Base-by-base conservation (phyloP, 2,113 vertebrate species). In the Macroglossus sobrinus region DNA sequence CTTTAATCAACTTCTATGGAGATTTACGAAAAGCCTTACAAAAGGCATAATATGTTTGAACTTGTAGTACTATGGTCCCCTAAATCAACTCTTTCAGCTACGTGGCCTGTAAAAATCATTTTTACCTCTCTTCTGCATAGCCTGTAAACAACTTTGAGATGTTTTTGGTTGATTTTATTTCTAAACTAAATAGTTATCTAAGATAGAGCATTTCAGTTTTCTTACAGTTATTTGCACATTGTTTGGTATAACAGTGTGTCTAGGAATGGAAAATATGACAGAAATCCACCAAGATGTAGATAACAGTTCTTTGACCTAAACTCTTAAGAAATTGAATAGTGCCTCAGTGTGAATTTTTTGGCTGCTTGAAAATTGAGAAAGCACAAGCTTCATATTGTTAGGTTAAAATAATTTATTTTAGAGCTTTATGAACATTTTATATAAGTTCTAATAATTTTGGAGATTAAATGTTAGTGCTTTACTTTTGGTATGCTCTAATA, bases 21-120 rank as follows among this genome's bases (percentile, higher is more conserved):
- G 99, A 99, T 64, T 98, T 99, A 95, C 98, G 96, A 80, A 99
- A 98, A 92, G 98, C 98, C 28, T 97, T 99, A 89, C 61, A 14
- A 61, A 98, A 98, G 94, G 88, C n/a, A 0, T 98, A 96, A 84
- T 38, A 28, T 7, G 4, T 59, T 96, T 8, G 88, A 11, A 93
- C 64, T 68, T 89, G 21, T 33, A 85, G 72, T 45, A 47, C 6
- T 0, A 0, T 47, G 50, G 0, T 80, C 76, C 79, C 59, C 93
- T 79, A 15, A 71, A 88, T 69, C 53, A 30, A 4, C 30, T 69
- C 53, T 53, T 28, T 50, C 16, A 35, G 71, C 21, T 85, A 12
- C 26, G 10, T 59, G 91, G 26, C 53, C 43, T 85, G 43, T 92
- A 53, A 64, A 93, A 38, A 59, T 93, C 94, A 84, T 57, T 40